Conservation (phyloP, 2,113 vertebrate species). For the Halcyon malimbica region DNA sequence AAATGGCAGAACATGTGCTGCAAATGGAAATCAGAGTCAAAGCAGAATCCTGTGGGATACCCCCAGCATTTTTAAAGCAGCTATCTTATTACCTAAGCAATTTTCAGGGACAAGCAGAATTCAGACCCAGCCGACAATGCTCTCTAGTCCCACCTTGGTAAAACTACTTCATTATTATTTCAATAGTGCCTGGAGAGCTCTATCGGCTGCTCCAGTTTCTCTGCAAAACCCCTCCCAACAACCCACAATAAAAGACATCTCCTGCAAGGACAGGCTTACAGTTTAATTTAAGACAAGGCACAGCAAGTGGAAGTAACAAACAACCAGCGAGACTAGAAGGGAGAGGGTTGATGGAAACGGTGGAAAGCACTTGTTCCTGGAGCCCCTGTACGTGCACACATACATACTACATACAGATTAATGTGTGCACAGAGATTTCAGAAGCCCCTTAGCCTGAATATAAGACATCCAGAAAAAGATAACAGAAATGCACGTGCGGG, state of each 20-base stretch:
- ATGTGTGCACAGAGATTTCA: not conserved
- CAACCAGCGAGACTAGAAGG: not conserved
- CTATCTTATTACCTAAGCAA: slow-evolving; percentile 60
- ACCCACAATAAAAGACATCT: slow-evolving; percentile 24
- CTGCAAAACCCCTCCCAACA: slow-evolving; percentile 40
- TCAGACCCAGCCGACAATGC: not conserved
- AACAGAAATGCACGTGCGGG: not conserved
- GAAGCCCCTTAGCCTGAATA: not conserved
- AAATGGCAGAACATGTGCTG: slow-evolving; percentile 63
- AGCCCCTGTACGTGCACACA: not conserved
- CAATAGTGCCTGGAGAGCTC: slow-evolving; percentile 60
- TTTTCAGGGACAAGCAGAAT: slow-evolving; percentile 55
- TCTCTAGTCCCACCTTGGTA: slow-evolving; percentile 31
- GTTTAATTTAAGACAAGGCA: slow-evolving; percentile 54
- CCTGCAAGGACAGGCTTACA: not conserved
- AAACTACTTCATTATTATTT: slow-evolving; percentile 68
- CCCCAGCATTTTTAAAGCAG: slow-evolving; percentile 52
- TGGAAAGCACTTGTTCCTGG: not conserved
- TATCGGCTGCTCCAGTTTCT: slow-evolving; percentile 43
- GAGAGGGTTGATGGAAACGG: not conserved
- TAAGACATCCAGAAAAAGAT: not conserved
- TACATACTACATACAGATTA: not conserved
- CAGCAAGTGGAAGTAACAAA: slow-evolving; percentile 23
- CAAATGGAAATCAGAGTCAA: slow-evolving; percentile 53
- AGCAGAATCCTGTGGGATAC: slow-evolving; percentile 63